These are phyloP conservation scores for Rhamphomyia laevipes DNA, from an alignment of 2,888 invertebrate genomes.

Conservation along the genomic window DNA sequence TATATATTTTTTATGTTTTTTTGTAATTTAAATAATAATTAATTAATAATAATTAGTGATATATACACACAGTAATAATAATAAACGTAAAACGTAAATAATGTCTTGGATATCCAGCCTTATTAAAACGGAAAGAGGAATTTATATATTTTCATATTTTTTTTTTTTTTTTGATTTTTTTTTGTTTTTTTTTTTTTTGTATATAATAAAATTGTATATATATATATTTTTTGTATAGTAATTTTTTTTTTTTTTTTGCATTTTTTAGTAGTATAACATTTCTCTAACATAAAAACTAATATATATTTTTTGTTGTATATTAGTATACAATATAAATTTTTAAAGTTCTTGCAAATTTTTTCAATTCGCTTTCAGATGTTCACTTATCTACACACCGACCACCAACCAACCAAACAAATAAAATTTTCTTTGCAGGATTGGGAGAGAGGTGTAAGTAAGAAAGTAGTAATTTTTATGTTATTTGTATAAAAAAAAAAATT, in stretches of 20 bases:
- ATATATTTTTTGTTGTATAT: slow-evolving; percentile 9
- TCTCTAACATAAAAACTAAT: neutral
- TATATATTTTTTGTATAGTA: slow-evolving; percentile 10
- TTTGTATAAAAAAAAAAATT: slow-evolving; percentile 11
- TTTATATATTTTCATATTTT: slow-evolving; percentile 7
- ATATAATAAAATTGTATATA: slow-evolving; percentile 9
- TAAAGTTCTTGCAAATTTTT: slow-evolving; percentile 11
- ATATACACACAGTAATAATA: too few relatives aligned
- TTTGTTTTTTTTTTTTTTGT: slow-evolving; percentile 9
- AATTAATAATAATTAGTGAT: too few relatives aligned
- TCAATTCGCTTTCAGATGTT: slow-evolving; percentile 5
- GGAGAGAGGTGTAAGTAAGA: too few relatives aligned
- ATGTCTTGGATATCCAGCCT: slow-evolving; percentile 40
- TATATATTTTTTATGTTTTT: too few relatives aligned
- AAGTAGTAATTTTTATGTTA: too few relatives aligned
- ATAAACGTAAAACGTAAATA: slow-evolving; percentile 18
- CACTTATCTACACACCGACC: slow-evolving; percentile 5
- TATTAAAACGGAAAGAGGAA: slow-evolving; percentile 23
- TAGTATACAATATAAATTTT: neutral
- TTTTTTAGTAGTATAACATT: slow-evolving; percentile 11
- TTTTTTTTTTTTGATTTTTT: slow-evolving; percentile 6
- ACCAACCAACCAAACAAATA: neutral
- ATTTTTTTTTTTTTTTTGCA: slow-evolving; percentile 14
- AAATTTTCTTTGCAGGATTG: too few relatives aligned
- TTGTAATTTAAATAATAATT: too few relatives aligned